Percentiles rank a stretch among this genome's conserved stretches.
phyloP scores from a whole-genome alignment of 2,888 invertebrate genomes.

The Ectemnius lituratus region DNA sequence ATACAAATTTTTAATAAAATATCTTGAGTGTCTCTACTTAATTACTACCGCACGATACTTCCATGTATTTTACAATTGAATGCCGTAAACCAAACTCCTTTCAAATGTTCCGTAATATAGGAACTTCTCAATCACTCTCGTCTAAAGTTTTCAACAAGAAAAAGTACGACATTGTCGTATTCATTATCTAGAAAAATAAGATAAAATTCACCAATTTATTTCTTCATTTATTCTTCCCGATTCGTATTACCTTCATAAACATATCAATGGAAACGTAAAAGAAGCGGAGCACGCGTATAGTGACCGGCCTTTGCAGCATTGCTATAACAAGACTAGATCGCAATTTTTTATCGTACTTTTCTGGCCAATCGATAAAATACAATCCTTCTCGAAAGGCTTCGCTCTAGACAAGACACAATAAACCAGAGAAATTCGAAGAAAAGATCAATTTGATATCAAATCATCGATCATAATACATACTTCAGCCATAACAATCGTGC shows the following conservation, averaged over 20 bases:
- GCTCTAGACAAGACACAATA: conserved; percentile 44
- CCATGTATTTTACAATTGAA: too few relatives aligned
- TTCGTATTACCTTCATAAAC: conserved; percentile 53
- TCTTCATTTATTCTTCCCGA: background rate
- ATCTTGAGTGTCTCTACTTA: conserved; percentile 12
- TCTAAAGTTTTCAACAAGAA: conserved; percentile 43
- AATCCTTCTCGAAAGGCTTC: conserved; percentile 55
- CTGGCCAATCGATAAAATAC: conserved; percentile 57
- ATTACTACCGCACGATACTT: background rate
- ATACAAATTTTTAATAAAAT: conserved; percentile 50
- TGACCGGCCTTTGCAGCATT: conserved; percentile 58
- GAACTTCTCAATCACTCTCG: conserved; percentile 8
- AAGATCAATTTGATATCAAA: background rate
- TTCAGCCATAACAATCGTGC: conserved; percentile 50
- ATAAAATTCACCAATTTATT: background rate
- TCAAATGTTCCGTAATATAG: background rate
- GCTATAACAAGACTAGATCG: conserved; percentile 52
- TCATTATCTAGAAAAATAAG: conserved; percentile 30
- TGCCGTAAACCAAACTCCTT: too few relatives aligned
- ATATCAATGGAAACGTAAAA: conserved; percentile 58
- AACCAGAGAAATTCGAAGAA: conserved; percentile 5
- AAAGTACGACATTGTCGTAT: conserved; percentile 44
- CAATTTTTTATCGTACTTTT: conserved; percentile 39
- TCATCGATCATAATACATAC: conserved; percentile 25
- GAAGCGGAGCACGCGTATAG: conserved; percentile 54